Conservation (phyloP, 1,140 invertebrate genomes). For the Cydia amplana region DNA sequence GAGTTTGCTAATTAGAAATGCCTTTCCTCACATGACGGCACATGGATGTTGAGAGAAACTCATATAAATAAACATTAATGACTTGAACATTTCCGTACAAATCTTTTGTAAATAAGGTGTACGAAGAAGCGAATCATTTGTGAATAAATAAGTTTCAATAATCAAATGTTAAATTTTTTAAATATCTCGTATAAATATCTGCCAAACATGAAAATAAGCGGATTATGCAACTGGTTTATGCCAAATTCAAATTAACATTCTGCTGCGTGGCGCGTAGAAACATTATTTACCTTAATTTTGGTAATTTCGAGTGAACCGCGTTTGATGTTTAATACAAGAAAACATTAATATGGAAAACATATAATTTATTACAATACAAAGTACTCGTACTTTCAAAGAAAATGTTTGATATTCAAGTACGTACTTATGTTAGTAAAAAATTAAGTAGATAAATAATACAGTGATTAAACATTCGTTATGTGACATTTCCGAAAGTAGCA, state of each 20-base stretch:
- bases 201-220: background rate
- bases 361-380: too few relatives aligned
- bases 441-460: too few relatives aligned
- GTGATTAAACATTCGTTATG: background rate
- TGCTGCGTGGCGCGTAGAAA: too few relatives aligned
- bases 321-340: too few relatives aligned
- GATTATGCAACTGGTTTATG: background rate
- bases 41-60: conserved; percentile 22
- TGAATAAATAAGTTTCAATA: background rate
- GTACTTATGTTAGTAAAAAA: too few relatives aligned
- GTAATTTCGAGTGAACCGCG: too few relatives aligned
- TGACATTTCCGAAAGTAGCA: too few relatives aligned
- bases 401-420: too few relatives aligned
- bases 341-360: too few relatives aligned
- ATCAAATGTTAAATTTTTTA: background rate
- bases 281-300: too few relatives aligned
- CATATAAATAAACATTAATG: conserved; percentile 31
- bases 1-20: conserved; percentile 32
- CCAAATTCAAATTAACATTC: too few relatives aligned
- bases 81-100: background rate
- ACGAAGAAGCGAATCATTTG: background rate
- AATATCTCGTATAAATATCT: background rate
- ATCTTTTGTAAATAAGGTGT: conserved; percentile 7
- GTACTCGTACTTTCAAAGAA: too few relatives aligned
- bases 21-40: conserved; percentile 21